A percentile compares a stretch with the other conserved stretches of the same genome.
These are phyloP conservation scores for Xyrauchen texanus DNA, from an alignment of 2,113 vertebrate species.

Conservation along the genomic window DNA sequence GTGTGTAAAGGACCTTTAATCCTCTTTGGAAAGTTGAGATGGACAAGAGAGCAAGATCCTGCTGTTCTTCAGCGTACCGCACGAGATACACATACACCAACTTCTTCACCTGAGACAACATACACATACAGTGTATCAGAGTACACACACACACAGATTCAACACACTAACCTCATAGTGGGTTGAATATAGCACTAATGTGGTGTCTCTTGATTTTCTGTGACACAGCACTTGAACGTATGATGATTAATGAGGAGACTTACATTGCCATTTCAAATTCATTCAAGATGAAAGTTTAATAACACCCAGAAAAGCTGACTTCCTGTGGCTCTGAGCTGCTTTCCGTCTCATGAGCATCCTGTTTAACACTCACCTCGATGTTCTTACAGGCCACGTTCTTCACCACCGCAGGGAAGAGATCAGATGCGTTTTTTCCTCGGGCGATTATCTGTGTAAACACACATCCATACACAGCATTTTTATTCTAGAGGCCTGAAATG, in stretches of 20 bases:
- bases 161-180: not conserved
- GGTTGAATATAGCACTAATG: not conserved
- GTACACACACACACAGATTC: not conserved
- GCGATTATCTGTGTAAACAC: slow-evolving; percentile 88
- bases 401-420: slow-evolving; percentile 96
- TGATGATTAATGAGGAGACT: not conserved
- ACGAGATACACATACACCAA: slow-evolving; percentile 97
- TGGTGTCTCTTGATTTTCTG: not conserved
- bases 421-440: slow-evolving; percentile 93
- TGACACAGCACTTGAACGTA: slow-evolving; percentile 6
- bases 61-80: slow-evolving; percentile 95
- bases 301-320: not conserved
- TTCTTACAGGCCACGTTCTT: slow-evolving; percentile 99
- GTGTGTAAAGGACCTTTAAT: slow-evolving; percentile 81
- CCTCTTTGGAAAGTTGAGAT: slow-evolving; percentile 98
- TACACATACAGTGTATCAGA: not conserved
- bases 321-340: not conserved
- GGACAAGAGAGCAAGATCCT: slow-evolving; percentile 94
- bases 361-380: slow-evolving; percentile 85
- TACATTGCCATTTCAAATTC: not conserved
- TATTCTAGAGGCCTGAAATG: not conserved
- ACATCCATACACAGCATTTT: slow-evolving; percentile 9
- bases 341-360: not conserved
- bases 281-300: slow-evolving; percentile 3
- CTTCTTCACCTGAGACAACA: slow-evolving; percentile 86